Evolutionary conservation across 2,888 invertebrate species (phyloP), one percentile per base, ranked within the genome.

Genomic region (Pseudoips prasinana): DNA sequence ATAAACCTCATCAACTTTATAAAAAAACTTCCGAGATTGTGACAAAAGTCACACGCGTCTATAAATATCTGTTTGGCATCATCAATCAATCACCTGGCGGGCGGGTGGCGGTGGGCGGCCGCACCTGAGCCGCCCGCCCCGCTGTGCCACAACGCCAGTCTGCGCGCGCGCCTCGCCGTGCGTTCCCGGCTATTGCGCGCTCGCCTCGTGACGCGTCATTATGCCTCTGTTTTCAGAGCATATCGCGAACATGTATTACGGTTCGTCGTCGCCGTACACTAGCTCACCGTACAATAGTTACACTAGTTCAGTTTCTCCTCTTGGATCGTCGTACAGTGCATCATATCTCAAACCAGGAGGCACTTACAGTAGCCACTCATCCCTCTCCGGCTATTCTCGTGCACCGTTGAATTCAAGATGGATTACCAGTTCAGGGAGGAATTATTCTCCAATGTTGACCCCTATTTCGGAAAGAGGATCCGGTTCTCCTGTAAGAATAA

Each of bases 211-310:
- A 35, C 58, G 62, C 54, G 62, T 34, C 33, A 75, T 47, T 40
- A 93, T 94, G 93, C 93, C 94, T 58, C 88, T 93, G 43, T 94
- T 91, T 74, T 91, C 92, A 52, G 93, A 94, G 65, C 90, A 92
- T 45, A 91, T 92, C 54, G 90, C 91, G 65, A 92, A 91, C 50
- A 89, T 90, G 80, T 85, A 89, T 73, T 90, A 84, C 64, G 80
- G 89, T 64, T 86, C 87, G 49, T 62, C 77, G 28, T 76, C 87
- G 30, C 83, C 90, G 43, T 83, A 91, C 65, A 70, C 71, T 77
- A 14, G 14, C 5, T 81, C 74, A 60, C 69, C 88, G 1, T 84
- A 85, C 47, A 70, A 71, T 62, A 71, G 72, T 63, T 78, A 90
- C 73, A 59, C 80, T 71, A 61, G 89, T 82, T 77, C 90, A 59